Conservation (phyloP, 2,888 invertebrate genomes). For the Melolontha melolontha region DNA sequence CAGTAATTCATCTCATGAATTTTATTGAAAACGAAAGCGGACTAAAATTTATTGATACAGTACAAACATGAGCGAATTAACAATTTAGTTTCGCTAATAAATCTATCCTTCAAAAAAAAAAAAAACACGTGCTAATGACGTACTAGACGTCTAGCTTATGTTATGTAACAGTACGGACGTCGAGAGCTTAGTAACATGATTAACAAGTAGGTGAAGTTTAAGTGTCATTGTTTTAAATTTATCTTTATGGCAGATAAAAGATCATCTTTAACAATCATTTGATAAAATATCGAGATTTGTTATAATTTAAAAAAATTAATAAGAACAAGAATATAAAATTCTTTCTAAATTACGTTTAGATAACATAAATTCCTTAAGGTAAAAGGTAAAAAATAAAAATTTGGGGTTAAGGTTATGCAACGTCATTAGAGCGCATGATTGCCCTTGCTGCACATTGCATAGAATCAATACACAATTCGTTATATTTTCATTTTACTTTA, state of each 20-base stretch:
- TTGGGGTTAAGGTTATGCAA: conserved; percentile 50
- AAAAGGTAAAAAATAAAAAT: conserved; percentile 37
- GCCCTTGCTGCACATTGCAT: conserved; percentile 39
- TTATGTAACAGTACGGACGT: conserved; percentile 28
- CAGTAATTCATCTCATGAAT: neutral
- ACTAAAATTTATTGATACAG: conserved; percentile 2
- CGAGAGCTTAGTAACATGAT: conserved; percentile 25
- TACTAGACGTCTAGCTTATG: conserved; percentile 3
- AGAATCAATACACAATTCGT: conserved; percentile 21
- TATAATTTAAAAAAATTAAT: neutral
- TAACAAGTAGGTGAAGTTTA: conserved; percentile 39
- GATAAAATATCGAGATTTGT: neutral
- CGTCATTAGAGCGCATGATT: conserved; percentile 38
- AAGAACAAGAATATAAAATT: too few relatives aligned
- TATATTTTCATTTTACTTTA: neutral
- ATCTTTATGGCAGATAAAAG: neutral
- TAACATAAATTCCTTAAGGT: too few relatives aligned
- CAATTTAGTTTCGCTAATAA: conserved; percentile 32
- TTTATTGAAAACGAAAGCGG: conserved; percentile 29
- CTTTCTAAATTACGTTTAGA: too few relatives aligned
- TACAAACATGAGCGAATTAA: conserved; percentile 17
- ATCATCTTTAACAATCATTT: too few relatives aligned
- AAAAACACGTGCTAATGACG: conserved; percentile 37
- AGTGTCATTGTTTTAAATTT: conserved; percentile 34
- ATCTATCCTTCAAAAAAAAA: conserved; percentile 40